These are phyloP conservation scores for Hyperopisus bebe DNA, from an alignment of 2,113 vertebrate species.

Conservation along the genomic window DNA sequence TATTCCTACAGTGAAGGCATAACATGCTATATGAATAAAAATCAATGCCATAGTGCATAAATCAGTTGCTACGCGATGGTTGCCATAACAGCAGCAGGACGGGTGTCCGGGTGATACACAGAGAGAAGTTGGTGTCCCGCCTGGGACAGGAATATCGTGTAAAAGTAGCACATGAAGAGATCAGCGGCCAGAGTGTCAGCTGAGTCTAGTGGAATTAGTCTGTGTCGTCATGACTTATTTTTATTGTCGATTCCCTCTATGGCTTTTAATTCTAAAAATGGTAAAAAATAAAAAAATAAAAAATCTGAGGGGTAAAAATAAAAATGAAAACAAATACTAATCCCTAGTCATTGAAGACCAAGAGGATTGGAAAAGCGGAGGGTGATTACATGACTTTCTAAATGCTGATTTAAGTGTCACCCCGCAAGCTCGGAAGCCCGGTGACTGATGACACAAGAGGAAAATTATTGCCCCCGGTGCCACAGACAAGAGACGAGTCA, in stretches of 20 bases:
- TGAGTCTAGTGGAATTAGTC: not conserved
- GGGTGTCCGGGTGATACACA: not conserved
- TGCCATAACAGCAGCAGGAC: not conserved
- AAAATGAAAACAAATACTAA: not conserved
- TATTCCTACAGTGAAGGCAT: not conserved
- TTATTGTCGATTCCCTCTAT: not conserved
- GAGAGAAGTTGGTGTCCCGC: not conserved
- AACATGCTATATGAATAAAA: not conserved
- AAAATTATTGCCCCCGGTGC: not conserved
- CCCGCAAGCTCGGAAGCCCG: not conserved
- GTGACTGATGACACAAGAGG: not conserved
- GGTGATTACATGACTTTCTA: not conserved
- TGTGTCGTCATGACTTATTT: not conserved
- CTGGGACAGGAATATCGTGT: not conserved
- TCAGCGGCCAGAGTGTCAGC: not conserved
- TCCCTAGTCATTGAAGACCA: not conserved
- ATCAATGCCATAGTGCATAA: not conserved
- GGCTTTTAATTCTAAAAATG: not conserved
- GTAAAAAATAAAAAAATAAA: not conserved
- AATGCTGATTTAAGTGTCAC: not conserved
- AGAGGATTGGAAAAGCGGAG: not conserved
- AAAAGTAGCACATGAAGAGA: not conserved
- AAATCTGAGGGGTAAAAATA: not conserved
- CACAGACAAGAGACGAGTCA: not conserved
- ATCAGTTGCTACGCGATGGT: not conserved